phyloP scores from a whole-genome alignment of 2,113 vertebrate genomes.

The Dipodomys ordii region DNA sequence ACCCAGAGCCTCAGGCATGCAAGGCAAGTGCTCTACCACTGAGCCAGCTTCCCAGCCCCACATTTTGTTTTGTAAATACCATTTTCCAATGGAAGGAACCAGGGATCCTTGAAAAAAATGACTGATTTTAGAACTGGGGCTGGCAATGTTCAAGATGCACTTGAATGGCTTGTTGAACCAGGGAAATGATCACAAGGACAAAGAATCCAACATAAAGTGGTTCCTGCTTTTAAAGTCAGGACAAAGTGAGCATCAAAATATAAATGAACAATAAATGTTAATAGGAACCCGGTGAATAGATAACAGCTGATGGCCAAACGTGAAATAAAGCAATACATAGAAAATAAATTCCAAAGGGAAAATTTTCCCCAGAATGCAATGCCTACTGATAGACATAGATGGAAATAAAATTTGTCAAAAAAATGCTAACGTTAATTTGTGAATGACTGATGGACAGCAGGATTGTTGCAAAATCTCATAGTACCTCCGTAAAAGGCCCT shows the following conservation, averaged over 20 bases:
- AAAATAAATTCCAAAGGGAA: not conserved
- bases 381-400: not conserved
- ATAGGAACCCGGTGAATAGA: not conserved
- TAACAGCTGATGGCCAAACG: not conserved
- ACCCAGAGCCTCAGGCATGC: no score
- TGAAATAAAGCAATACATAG: not conserved
- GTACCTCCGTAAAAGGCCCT: not conserved
- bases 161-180: not conserved
- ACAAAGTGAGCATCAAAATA: not conserved
- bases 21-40: no score
- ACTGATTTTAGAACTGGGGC: not conserved
- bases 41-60: no score
- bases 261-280: not conserved
- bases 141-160: not conserved
- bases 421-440: not conserved
- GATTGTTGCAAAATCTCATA: not conserved
- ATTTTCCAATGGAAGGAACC: not conserved
- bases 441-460: not conserved
- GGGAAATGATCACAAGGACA: not conserved
- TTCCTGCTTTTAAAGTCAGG: not conserved
- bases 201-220: not conserved
- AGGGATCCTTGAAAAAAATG: not conserved
- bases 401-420: not conserved
- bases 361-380: not conserved
- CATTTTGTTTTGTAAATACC: not conserved